phyloP scores from a whole-genome alignment of 2,888 invertebrate genomes.

The Frankliniella intonsa region DNA sequence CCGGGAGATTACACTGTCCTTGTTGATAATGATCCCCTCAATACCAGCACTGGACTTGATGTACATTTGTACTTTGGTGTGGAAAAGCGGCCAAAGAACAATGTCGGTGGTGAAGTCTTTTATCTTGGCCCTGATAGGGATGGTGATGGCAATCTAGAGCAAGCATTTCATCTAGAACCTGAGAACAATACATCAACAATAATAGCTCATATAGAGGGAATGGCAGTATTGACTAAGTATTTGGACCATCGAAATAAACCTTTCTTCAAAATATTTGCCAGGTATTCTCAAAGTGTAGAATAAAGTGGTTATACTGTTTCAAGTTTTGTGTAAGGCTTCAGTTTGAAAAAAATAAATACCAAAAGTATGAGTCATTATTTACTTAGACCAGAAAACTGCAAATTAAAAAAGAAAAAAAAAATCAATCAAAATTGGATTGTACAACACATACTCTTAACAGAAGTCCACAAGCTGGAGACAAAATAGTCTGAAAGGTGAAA shows the following conservation, averaged over 20 bases:
- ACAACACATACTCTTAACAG: slow-evolving; percentile 20
- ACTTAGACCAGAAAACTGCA: slow-evolving; percentile 26
- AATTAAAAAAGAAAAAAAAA: not conserved
- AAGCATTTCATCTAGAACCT: not conserved
- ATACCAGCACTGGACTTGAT: not conserved
- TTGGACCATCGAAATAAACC: slow-evolving; percentile 5
- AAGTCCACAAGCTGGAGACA: slow-evolving; percentile 13
- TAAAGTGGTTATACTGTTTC: not conserved
- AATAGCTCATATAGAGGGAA: not conserved
- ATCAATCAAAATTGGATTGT: not conserved
- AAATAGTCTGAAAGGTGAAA: slow-evolving; percentile 7
- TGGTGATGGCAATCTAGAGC: not conserved
- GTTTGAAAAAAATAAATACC: not conserved
- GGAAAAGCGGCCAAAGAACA: not conserved
- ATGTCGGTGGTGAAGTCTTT: not conserved
- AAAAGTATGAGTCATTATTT: slow-evolving; percentile 18
- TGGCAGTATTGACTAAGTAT: slow-evolving; percentile 2
- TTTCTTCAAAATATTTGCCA: slow-evolving; percentile 4
- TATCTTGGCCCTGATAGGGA: not conserved
- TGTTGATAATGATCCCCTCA: not conserved
- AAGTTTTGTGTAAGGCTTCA: not conserved
- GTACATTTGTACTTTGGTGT: slow-evolving; percentile 10
- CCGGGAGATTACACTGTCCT: slow-evolving; percentile 1
- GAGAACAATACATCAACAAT: not conserved
- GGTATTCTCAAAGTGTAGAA: not conserved